phyloP scores from a whole-genome alignment of 2,888 invertebrate genomes.

The Sarcophaga subvicina region DNA sequence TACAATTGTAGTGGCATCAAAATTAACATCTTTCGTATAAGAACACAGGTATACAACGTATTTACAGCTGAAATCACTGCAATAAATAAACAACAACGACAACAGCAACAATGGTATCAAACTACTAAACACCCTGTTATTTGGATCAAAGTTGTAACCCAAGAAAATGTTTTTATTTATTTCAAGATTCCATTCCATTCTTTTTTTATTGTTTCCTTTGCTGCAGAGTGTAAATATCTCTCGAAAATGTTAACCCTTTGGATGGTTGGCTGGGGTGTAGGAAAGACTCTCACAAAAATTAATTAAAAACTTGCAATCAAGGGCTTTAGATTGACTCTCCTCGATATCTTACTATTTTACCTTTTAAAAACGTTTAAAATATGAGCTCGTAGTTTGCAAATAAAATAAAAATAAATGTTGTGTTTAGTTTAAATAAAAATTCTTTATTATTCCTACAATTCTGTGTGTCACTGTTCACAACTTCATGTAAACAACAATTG shows the following conservation, averaged over 20 bases:
- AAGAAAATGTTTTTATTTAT: conserved; percentile 37
- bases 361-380: too few relatives aligned
- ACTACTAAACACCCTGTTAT: conserved; percentile 27
- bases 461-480: too few relatives aligned
- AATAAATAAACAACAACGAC: conserved; percentile 47
- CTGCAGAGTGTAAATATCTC: neutral
- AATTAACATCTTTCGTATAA: conserved; percentile 48
- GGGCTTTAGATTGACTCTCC: too few relatives aligned
- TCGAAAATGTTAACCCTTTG: neutral
- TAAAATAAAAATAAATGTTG: too few relatives aligned
- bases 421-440: too few relatives aligned
- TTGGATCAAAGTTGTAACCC: conserved; percentile 33
- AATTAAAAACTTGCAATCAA: too few relatives aligned
- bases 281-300: too few relatives aligned
- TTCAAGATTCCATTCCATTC: conserved; percentile 21
- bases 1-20: conserved; percentile 34
- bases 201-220: neutral
- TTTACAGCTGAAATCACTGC: conserved; percentile 25
- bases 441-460: too few relatives aligned
- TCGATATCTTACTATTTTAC: too few relatives aligned
- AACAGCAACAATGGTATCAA: conserved; percentile 16
- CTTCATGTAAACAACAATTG: too few relatives aligned
- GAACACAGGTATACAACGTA: neutral
- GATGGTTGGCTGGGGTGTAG: too few relatives aligned
- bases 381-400: too few relatives aligned